Conservation (phyloP, 2,888 invertebrate genomes). For the Tenthredo mesomela region DNA sequence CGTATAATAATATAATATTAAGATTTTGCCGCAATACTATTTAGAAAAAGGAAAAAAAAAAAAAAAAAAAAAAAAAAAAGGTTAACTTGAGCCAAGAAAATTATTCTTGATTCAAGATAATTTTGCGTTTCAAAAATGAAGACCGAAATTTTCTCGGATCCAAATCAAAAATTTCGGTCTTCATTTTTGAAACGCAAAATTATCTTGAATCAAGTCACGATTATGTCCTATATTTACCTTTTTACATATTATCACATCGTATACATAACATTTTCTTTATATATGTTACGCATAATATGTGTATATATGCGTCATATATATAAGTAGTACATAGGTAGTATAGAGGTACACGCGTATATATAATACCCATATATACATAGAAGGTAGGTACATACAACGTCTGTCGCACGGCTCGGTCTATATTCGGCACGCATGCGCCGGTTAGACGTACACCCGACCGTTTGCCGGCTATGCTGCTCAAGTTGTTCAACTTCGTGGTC, state of each 20-base stretch:
- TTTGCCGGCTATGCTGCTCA: conserved; percentile 32
- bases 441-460: conserved; percentile 27
- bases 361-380: neutral
- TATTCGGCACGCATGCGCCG: conserved; percentile 56
- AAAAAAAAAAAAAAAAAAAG: no score
- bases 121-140: no score
- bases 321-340: neutral
- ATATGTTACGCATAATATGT: neutral
- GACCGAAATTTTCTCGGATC: no score
- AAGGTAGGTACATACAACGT: neutral
- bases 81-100: no score
- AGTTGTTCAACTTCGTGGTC: conserved; percentile 51
- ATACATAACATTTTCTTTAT: neutral
- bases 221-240: neutral
- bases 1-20: neutral
- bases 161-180: no score
- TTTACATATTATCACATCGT: neutral
- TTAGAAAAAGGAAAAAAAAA: no score
- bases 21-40: no score
- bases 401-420: conserved; percentile 55
- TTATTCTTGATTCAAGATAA: no score
- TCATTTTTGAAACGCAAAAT: no score
- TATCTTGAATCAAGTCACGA: no score
- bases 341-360: neutral
- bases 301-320: neutral